Evolutionary conservation across 2,888 invertebrate genomes (phyloP), one percentile per base, ranked within the genome.

Genomic region (Ophioninae sp.): DNA sequence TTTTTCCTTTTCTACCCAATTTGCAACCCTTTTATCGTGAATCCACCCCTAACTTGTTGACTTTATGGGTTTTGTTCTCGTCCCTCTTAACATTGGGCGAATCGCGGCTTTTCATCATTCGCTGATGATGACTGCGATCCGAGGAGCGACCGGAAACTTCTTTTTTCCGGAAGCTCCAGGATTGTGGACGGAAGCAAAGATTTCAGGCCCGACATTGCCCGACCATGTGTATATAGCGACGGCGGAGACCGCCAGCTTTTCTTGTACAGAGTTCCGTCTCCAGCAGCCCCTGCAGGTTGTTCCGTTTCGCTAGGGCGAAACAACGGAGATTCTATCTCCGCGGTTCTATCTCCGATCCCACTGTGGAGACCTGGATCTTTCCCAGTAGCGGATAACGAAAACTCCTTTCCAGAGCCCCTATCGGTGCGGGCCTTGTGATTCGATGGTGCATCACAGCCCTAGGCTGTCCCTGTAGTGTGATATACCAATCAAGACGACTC

Each of bases 391-490:
- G 59, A 62, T 59, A 56, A 73, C 59, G 37, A 65, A 65, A 30
- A 62, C 41, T 61, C 72, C 57, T 30, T 10, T 23, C 10, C 23
- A 73, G 73, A 73, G 73, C 73, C 73, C 73, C 23, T 8, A 56
- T 65, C 65, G 56, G n/a, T 37, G 8, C 13, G 23, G 30, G 50
- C 56, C 50, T 30, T n/a, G 30, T 30, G 17, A 30, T 74, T 20
- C 21, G 17, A 17, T 3, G 44, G 79, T 62, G 81, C n/a, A 57
- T 81, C 61, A 30, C 13, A 13, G 13, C 13, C 17, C 5, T 50
- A 8, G 81, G 79, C 75, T 75, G 72, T 81, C 84, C 81, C 81
- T 62, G 6, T 50, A 39, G 75, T 67, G 75, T 70, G 75, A 79
- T 41, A 76, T n/a, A 37, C 30, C 68, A 59, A 10, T 7, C 10